Evolutionary conservation across 2,888 invertebrate genomes (phyloP), one percentile per base, ranked within the genome.

Genomic region (Eucera pruinosa): DNA sequence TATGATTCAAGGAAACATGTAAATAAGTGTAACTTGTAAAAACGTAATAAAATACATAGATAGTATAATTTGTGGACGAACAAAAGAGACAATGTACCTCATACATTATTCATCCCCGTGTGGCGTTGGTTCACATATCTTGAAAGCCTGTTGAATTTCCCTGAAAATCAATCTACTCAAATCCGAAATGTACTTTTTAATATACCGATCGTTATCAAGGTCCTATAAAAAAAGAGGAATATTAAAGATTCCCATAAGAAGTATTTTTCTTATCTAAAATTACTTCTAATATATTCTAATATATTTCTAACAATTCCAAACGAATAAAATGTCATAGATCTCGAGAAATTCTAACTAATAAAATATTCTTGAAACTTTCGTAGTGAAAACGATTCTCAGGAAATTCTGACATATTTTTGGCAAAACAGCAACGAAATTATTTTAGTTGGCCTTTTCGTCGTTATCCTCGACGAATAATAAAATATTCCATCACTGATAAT

Each of bases 1-100:
- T 43, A 27, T 36, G n/a, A 25, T 47, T 41, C 23, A 23, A 50
- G 23, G 43, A 47, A 39, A 52, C 13, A 52, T 80, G 78, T 78
- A 80, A 74, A 80, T 80, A 78, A 78, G 69, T 47, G 65, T 61
- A 54, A 57, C 58, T 73, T 66, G 45, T 66, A 78, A 61, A 66
- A 70, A 57, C n/a, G 2, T 50, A 74, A 74, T 74, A 72, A 73
- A 65, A 39, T 23, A 11, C 2, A 13, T 9, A 25, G 20, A 43
- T 52, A 27, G 43, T n/a, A 45, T 7, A 60, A 43, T 43, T 6
- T 50, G 20, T 47, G 20, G 18, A 39, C 6, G 27, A 5, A 36
- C 23, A 11, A 15, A 23, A 43, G 15, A 9, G 15, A n/a, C n/a
- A n/a, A n/a, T 30, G 1, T 25, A 36, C 11, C 23, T 13, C 3